phyloP scores from a whole-genome alignment of 2,797 vertebrate genomes.

The Molossus molossus region DNA sequence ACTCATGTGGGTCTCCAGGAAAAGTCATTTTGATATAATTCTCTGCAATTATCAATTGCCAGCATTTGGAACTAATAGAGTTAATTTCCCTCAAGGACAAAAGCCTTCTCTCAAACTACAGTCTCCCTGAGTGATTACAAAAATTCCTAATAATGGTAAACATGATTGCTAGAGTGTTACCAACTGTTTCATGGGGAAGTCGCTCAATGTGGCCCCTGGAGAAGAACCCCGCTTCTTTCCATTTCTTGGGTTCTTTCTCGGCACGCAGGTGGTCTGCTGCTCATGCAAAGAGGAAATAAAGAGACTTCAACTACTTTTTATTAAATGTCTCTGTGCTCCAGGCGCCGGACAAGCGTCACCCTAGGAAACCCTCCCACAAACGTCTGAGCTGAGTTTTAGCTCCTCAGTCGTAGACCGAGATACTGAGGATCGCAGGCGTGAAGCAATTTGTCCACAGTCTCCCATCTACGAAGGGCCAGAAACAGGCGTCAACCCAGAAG shows the following conservation, averaged over 20 bases:
- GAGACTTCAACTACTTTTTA: constrained; percentile 27
- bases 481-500: not conserved
- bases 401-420: not conserved
- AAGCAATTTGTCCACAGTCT: not conserved
- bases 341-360: not conserved
- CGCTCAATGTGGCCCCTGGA: not conserved
- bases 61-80: constrained; percentile 63
- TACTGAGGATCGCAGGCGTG: not conserved
- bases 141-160: constrained; percentile 36
- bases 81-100: constrained; percentile 23
- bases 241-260: not conserved
- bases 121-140: constrained; percentile 6
- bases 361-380: constrained; percentile 25
- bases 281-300: constrained; percentile 19
- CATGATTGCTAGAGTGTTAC: not conserved
- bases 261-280: not conserved
- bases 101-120: constrained; percentile 42
- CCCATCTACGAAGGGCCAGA: not conserved
- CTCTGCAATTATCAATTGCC: constrained; percentile 21
- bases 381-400: not conserved
- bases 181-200: not conserved
- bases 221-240: not conserved
- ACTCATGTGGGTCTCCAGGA: not conserved
- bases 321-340: not conserved
- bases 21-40: not conserved